Conservation (phyloP, 2,113 vertebrate species). For the Lasiurus borealis region DNA sequence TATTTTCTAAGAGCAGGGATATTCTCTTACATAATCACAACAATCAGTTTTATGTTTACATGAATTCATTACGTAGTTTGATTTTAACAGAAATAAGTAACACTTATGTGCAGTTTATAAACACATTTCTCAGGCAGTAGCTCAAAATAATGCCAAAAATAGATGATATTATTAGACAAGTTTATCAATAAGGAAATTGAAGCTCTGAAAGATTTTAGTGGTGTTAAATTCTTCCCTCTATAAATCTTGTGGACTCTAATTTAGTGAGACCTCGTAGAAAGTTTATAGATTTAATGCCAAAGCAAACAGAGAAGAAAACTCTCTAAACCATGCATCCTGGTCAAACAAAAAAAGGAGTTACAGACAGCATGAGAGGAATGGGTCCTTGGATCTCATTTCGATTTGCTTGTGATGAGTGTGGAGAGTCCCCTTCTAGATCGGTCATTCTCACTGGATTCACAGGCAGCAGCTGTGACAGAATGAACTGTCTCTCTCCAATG, state of each 20-base stretch:
- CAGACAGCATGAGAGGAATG: neutral
- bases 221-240: slow-evolving; percentile 35
- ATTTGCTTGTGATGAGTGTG: neutral
- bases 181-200: neutral
- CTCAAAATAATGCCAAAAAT: neutral
- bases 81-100: slow-evolving; percentile 38
- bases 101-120: neutral
- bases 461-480: slow-evolving; percentile 57
- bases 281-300: neutral
- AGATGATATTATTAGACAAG: neutral
- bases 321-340: neutral
- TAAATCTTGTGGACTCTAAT: neutral
- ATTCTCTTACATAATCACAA: neutral
- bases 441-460: slow-evolving; percentile 35
- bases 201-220: slow-evolving; percentile 8
- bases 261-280: neutral
- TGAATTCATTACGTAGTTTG: neutral
- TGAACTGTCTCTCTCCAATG: slow-evolving; percentile 49
- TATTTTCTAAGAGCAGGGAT: neutral
- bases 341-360: neutral
- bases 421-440: slow-evolving; percentile 30
- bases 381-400: neutral
- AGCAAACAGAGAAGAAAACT: neutral
- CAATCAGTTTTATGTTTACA: neutral
- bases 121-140: neutral